Evolutionary conservation across 1,140 invertebrate genomes (phyloP).

Genomic region (Dendroctonus valens): DNA sequence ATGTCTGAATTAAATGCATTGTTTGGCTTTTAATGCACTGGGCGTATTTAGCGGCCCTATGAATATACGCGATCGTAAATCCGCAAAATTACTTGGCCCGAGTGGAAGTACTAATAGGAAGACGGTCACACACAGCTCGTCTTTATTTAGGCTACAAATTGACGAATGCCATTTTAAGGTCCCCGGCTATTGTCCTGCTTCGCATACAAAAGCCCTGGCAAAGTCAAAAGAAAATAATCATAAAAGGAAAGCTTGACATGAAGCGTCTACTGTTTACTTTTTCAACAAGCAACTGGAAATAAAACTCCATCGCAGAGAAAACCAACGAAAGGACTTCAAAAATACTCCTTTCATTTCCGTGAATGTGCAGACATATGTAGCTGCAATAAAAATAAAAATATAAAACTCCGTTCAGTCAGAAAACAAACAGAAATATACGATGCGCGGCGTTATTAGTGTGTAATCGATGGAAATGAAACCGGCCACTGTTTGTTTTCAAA

Average conservation of each 20-base stretch:
- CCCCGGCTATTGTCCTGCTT: too few relatives aligned
- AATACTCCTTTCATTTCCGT: conserved; percentile 15
- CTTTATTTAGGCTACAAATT: too few relatives aligned
- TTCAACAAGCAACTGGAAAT: conserved; percentile 8
- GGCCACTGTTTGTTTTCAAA: conserved; percentile 21
- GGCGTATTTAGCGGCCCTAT: neutral
- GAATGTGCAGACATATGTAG: conserved; percentile 16
- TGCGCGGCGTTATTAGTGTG: conserved; percentile 1
- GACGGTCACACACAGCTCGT: too few relatives aligned
- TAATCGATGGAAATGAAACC: conserved; percentile 9
- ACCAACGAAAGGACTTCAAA: conserved; percentile 15
- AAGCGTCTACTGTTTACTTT: conserved; percentile 2
- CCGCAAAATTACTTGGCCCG: too few relatives aligned
- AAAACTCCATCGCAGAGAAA: conserved; percentile 17
- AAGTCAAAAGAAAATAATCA: conserved; percentile 1
- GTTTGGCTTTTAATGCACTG: conserved; percentile 2
- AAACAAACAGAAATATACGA: conserved; percentile 7
- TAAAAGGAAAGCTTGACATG: conserved; percentile 7
- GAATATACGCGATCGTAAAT: too few relatives aligned
- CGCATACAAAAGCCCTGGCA: neutral
- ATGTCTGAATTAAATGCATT: conserved; percentile 9
- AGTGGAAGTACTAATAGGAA: too few relatives aligned
- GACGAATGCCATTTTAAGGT: too few relatives aligned
- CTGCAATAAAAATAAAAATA: conserved; percentile 19
- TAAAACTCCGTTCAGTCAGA: conserved; percentile 13